Evolutionary conservation across 1,140 invertebrate species (phyloP), one percentile per base, ranked within the genome.

Genomic region (Apolygus lucorum): DNA sequence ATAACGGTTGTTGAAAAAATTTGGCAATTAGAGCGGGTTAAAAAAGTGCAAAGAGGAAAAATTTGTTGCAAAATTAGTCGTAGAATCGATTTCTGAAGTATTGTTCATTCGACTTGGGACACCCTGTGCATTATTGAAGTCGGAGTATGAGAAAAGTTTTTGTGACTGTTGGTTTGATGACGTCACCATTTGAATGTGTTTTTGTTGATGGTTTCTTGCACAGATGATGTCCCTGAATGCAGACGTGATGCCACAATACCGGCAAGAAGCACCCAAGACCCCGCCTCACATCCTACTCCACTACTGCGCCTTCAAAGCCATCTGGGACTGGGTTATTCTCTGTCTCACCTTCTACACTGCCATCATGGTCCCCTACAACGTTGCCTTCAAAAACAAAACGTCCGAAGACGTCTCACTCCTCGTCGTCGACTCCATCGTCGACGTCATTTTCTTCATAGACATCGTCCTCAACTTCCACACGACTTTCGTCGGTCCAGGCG

Each of bases 401-500:
- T 96, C 95, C 81, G 98, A 99, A 82, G 96, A 98, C 81, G 94
- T 99, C 63, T 94, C 92, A 71, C 86, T 99, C 62, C 85, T 98
- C 70, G 93, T 98, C 73, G 93, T 97, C 77, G 95, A 98, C 81
- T 98, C 95, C 72, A 98, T 99, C 76, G 98, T 99, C 72, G 98
- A 99, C 82, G 96, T 99, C 68, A 96, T 99, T 76, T 99, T 99
- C 84, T 99, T 99, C 84, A 97, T 99, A 80, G 98, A 99, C 83
- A 99, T 99, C 81, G 93, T 99, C 77, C 89, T 99, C 77, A 99
- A 99, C 84, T 99, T 99, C 84, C 98, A 99, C 83, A 99, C 98
- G 70, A 99, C 98, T 67, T 99, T 99, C 83, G 98, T 99, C 72
- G 96, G 97, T 28, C 92, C 96, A 17, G 95, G 95, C 69, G 96